These are phyloP conservation scores for Eulemur coronatus DNA, from an alignment of 2,797 vertebrate species.

Conservation along the genomic window DNA sequence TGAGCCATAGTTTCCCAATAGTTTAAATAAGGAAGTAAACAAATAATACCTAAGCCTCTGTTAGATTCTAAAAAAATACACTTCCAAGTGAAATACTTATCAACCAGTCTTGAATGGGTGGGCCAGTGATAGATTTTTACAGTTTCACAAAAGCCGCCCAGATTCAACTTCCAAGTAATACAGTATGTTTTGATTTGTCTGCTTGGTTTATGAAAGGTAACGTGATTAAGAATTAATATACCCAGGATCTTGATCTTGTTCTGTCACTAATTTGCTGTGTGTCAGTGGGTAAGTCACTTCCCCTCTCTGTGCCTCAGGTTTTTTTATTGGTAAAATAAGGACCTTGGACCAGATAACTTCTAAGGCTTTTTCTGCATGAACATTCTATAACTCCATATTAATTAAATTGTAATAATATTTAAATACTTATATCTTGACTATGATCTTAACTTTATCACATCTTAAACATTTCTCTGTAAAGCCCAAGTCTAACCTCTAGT, in stretches of 20 bases:
- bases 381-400: neutral
- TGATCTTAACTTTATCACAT: neutral
- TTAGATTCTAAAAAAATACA: neutral
- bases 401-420: neutral
- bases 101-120: neutral
- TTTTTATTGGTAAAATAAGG: neutral
- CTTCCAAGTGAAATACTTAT: neutral
- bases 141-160: neutral
- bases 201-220: neutral
- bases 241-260: neutral
- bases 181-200: neutral
- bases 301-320: neutral
- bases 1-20: neutral
- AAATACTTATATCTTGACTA: neutral
- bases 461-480: neutral
- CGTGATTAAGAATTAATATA: neutral
- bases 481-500: neutral
- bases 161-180: neutral
- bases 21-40: neutral
- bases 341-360: neutral
- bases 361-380: neutral
- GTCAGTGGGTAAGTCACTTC: neutral
- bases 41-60: neutral
- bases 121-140: neutral
- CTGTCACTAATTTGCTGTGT: neutral